Conservation (phyloP, 1,140 invertebrate genomes). For the Achatina immaculata region DNA sequence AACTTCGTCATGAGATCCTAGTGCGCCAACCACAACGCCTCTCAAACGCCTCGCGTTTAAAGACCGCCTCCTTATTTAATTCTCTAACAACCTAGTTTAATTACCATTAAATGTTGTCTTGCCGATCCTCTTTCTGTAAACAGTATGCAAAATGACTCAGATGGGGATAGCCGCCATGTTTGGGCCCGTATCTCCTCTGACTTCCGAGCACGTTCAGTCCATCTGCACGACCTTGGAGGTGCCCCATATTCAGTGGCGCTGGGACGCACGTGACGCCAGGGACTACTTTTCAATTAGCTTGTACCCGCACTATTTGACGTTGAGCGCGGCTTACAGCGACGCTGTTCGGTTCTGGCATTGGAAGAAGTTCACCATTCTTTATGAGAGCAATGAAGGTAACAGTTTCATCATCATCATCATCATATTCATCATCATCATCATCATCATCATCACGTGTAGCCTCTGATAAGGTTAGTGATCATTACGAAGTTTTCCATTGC, state of each 20-base stretch:
- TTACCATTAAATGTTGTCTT: no score
- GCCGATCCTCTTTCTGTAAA: no score
- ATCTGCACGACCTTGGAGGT: slow-evolving; percentile 97
- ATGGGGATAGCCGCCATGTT: slow-evolving; percentile 93
- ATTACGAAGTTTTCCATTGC: no score
- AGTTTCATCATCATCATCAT: no score
- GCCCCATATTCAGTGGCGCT: slow-evolving; percentile 93
- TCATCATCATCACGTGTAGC: no score
- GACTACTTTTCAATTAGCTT: slow-evolving; percentile 91
- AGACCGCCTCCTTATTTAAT: no score
- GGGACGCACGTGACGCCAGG: slow-evolving; percentile 72
- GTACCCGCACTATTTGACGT: slow-evolving; percentile 89
- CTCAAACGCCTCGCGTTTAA: no score
- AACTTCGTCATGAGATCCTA: no score
- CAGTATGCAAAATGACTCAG: slow-evolving; percentile 90
- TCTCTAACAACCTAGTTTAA: no score
- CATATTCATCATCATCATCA: no score
- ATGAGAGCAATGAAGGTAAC: slow-evolving; percentile 91
- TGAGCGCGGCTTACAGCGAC: slow-evolving; percentile 92
- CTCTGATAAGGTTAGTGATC: no score
- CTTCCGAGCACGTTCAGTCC: slow-evolving; percentile 92
- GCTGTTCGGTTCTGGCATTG: slow-evolving; percentile 89
- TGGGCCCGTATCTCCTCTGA: slow-evolving; percentile 90
- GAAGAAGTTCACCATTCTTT: slow-evolving; percentile 94
- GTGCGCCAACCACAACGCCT: no score